Percentiles rank a stretch among this genome's conserved stretches.
Evolutionary conservation across 2,797 vertebrate genomes (phyloP).

Genomic region (Alfaro cultratus): DNA sequence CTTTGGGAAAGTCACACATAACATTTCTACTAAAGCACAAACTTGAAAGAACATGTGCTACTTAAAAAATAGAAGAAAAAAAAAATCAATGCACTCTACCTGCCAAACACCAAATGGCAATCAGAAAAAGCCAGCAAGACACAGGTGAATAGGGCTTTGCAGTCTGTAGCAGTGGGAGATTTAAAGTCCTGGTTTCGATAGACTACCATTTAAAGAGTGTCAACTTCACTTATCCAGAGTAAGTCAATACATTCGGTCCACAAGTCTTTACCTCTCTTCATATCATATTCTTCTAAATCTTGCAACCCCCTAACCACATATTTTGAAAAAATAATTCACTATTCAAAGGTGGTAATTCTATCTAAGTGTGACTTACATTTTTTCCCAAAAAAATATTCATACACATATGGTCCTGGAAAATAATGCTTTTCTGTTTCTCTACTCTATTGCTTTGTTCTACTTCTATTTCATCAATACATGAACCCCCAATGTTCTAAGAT

Average conservation of each 20-base stretch:
- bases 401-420: not conserved
- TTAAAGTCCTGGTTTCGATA: not conserved
- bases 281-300: not conserved
- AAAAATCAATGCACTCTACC: not conserved
- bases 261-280: not conserved
- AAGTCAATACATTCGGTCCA: not conserved
- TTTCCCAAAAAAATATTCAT: not conserved
- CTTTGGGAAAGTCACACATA: not conserved
- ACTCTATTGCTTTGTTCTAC: not conserved
- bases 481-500: not conserved
- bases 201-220: slow-evolving; percentile 4
- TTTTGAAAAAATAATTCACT: not conserved
- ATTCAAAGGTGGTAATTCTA: not conserved
- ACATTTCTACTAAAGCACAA: not conserved
- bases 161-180: not conserved
- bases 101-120: not conserved
- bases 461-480: not conserved
- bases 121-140: slow-evolving; percentile 1
- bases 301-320: not conserved
- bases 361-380: not conserved
- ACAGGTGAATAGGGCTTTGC: not conserved
- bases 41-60: not conserved
- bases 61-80: not conserved
- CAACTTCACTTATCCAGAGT: not conserved
- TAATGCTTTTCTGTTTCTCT: not conserved